Conservation (phyloP, 1,140 invertebrate genomes). For the Anastrepha ludens region DNA sequence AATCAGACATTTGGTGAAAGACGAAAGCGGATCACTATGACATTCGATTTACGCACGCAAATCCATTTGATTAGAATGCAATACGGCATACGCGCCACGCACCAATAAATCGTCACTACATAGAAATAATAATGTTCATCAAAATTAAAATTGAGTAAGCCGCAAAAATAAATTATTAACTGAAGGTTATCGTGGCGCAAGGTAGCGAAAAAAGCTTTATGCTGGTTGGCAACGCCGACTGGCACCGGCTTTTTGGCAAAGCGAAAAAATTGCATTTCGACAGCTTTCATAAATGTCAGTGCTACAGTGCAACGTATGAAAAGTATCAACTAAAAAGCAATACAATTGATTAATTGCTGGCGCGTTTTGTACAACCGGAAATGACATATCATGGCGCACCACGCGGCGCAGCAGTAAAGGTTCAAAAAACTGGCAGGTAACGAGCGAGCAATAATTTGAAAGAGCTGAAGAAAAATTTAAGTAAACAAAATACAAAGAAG, state of each 20-base stretch:
- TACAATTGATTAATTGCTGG: constrained; percentile 34
- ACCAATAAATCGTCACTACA: constrained; percentile 11
- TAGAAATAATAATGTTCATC: not conserved
- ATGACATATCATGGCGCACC: not conserved
- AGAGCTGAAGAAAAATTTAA: too few species aligned
- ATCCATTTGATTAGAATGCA: constrained; percentile 13
- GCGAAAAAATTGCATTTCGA: constrained; percentile 25
- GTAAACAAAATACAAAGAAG: too few species aligned
- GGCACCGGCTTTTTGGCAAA: not conserved
- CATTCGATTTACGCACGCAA: not conserved
- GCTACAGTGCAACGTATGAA: not conserved
- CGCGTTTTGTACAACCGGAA: constrained; percentile 7
- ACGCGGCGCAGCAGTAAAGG: not conserved
- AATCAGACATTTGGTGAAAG: not conserved
- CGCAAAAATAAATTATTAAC: constrained; percentile 15
- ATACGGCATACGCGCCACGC: not conserved
- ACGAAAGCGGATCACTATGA: not conserved
- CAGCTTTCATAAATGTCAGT: constrained; percentile 19
- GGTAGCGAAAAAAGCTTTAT: not conserved
- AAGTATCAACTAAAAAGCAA: constrained; percentile 3
- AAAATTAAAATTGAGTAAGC: constrained; percentile 12
- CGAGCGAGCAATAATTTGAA: not conserved
- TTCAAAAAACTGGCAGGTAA: not conserved
- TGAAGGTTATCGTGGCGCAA: not conserved
- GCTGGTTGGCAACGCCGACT: not conserved